Percentiles rank a stretch among this genome's conserved stretches.
Conservation (phyloP, 1,140 invertebrate species). For the Daktulosphaira vitifoliae region DNA sequence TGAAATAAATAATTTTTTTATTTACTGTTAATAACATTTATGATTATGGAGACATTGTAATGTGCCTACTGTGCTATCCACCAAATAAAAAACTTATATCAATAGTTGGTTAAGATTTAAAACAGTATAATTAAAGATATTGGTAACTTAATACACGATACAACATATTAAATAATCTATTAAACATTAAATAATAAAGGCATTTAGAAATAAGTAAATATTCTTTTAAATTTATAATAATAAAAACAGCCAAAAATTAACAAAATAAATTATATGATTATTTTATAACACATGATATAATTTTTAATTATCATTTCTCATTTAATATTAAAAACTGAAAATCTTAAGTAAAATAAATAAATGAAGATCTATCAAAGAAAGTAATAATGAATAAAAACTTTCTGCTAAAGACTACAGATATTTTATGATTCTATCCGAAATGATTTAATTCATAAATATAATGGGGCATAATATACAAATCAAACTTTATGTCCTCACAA, state of each 20-base stretch:
- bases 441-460: not conserved
- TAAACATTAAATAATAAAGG: not conserved
- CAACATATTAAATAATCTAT: not conserved
- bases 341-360: no score
- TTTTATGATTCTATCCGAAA: no score
- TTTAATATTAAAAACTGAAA: no score
- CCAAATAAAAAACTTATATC: slow-evolving; percentile 7
- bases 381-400: no score
- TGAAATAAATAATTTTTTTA: slow-evolving; percentile 20
- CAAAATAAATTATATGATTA: not conserved
- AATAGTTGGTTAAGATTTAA: not conserved
- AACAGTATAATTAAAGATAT: slow-evolving; percentile 15
- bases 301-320: no score
- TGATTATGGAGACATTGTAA: slow-evolving; percentile 23
- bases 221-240: not conserved
- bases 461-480: not conserved
- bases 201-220: not conserved
- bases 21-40: slow-evolving; percentile 15
- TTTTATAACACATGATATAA: no score
- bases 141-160: slow-evolving; percentile 24
- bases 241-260: not conserved
- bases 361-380: no score
- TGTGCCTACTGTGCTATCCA: not conserved
- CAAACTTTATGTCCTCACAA: no score
- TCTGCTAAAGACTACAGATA: no score